Evolutionary conservation across 2,113 vertebrate genomes (phyloP).

Genomic region (Gallinago paraguaiae): DNA sequence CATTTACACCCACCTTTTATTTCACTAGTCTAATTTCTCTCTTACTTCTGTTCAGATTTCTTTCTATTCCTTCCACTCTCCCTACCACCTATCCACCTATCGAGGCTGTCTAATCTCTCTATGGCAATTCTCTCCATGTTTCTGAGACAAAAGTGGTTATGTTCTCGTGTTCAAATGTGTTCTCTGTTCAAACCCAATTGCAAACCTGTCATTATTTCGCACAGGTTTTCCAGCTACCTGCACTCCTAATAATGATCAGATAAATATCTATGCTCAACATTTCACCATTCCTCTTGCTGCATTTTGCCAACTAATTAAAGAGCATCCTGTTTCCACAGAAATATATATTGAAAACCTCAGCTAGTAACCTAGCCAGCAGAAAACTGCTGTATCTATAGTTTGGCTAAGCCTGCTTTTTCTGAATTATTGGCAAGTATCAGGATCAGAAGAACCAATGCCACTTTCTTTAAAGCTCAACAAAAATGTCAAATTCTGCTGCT

Average conservation of each 20-base stretch:
- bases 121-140: background rate
- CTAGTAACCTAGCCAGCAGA: background rate
- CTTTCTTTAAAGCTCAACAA: conserved; percentile 5
- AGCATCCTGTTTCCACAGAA: background rate
- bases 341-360: background rate
- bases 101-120: background rate
- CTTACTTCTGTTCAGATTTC: background rate
- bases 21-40: background rate
- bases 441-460: background rate
- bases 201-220: background rate
- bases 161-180: background rate
- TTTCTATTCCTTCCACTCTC: background rate
- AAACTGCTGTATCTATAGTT: conserved; percentile 21
- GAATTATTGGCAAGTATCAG: background rate
- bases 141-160: background rate
- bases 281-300: background rate
- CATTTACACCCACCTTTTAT: conserved; percentile 1
- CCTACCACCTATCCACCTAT: background rate
- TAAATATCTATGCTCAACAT: background rate
- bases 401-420: background rate
- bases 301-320: conserved; percentile 25
- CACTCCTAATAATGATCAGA: background rate
- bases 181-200: background rate
- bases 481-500: background rate
- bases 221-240: background rate